These are phyloP conservation scores for Tokudaia tokunoshimensis DNA, from an alignment of 2,797 vertebrate genomes.

Conservation along the genomic window DNA sequence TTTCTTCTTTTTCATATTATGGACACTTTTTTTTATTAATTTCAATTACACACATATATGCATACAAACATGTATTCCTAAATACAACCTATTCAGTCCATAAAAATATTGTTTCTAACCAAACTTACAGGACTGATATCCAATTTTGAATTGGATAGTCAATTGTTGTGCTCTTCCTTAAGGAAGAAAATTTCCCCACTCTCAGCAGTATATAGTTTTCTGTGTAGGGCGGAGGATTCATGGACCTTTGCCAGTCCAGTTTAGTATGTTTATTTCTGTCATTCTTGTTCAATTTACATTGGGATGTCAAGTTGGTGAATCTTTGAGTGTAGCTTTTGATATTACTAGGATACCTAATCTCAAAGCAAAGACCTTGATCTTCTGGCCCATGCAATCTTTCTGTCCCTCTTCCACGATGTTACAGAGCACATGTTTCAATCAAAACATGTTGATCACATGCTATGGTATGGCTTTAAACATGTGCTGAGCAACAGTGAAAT, in stretches of 20 bases:
- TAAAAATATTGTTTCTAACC: neutral
- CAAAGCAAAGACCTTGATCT: neutral
- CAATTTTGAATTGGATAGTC: neutral
- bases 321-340: neutral
- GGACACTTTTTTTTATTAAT: neutral
- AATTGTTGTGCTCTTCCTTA: neutral
- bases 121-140: neutral
- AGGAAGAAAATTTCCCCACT: neutral
- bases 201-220: neutral
- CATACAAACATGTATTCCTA: neutral
- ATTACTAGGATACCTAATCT: neutral
- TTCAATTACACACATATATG: neutral
- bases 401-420: neutral
- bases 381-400: neutral
- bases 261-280: neutral
- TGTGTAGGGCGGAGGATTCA: neutral
- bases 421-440: neutral
- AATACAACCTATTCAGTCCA: neutral
- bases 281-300: neutral
- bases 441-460: no score
- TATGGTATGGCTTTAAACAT: no score
- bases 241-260: neutral
- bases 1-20: neutral
- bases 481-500: no score
- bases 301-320: neutral